phyloP scores from a whole-genome alignment of 2,797 vertebrate genomes.

The Sylvilagus floridanus region DNA sequence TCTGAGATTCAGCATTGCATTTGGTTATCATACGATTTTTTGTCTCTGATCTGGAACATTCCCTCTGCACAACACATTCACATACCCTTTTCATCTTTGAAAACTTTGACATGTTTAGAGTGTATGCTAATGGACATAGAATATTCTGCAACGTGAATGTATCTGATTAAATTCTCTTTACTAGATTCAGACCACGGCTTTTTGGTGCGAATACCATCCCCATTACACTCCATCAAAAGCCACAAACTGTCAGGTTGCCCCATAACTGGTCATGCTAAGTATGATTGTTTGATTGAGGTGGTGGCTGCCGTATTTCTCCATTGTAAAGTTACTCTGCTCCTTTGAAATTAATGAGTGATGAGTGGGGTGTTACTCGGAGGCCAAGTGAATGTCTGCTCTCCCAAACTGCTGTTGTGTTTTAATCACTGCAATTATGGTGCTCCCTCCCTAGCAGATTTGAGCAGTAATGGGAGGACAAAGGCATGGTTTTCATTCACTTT shows the following conservation, averaged over 20 bases:
- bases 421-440: slow-evolving; percentile 64
- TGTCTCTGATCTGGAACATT: slow-evolving; percentile 30
- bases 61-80: not conserved
- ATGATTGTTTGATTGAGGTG: slow-evolving; percentile 42
- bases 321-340: slow-evolving; percentile 26
- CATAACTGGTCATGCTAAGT: not conserved
- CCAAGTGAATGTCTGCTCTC: slow-evolving; percentile 46
- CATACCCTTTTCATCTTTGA: not conserved
- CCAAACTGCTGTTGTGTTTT: slow-evolving; percentile 65
- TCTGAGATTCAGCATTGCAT: not conserved
- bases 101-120: slow-evolving; percentile 43
- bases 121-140: not conserved
- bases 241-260: not conserved
- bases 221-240: not conserved
- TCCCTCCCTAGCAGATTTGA: slow-evolving; percentile 54
- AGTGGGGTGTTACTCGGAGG: slow-evolving; percentile 20
- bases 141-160: not conserved
- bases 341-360: slow-evolving; percentile 68
- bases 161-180: slow-evolving; percentile 57
- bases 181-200: slow-evolving; percentile 27
- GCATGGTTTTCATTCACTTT: slow-evolving; percentile 31
- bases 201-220: slow-evolving; percentile 41
- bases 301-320: slow-evolving; percentile 32
- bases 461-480: slow-evolving; percentile 46
- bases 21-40: not conserved